phyloP scores from a whole-genome alignment of 2,888 invertebrate species.

The Syrphus vitripennis region DNA sequence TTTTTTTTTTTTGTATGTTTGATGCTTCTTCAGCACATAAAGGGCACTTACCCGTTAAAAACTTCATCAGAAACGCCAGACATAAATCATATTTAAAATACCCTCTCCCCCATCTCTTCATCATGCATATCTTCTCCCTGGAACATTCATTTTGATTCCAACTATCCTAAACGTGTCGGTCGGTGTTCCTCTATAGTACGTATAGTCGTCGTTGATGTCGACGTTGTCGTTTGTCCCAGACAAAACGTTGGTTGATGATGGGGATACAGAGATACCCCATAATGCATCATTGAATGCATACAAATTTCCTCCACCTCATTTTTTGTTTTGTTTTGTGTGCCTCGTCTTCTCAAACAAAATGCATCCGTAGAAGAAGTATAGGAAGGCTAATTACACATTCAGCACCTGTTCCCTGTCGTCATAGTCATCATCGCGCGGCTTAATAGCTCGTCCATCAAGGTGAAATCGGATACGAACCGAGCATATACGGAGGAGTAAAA shows the following conservation, averaged over 20 bases:
- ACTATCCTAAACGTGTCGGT: constrained; percentile 46
- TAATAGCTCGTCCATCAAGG: constrained; percentile 62
- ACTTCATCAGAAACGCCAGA: constrained; percentile 69
- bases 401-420: constrained; percentile 67
- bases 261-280: constrained; percentile 45
- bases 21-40: constrained; percentile 14
- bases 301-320: constrained; percentile 46
- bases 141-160: constrained; percentile 47
- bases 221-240: constrained; percentile 36
- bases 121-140: neutral
- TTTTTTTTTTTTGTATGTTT: constrained; percentile 1
- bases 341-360: constrained; percentile 40
- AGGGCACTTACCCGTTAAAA: constrained; percentile 65
- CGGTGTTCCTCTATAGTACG: neutral
- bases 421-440: constrained; percentile 63
- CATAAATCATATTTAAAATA: constrained; percentile 66
- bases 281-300: constrained; percentile 64
- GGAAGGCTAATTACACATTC: constrained; percentile 66
- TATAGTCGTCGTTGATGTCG: neutral
- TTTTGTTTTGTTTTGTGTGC: neutral
- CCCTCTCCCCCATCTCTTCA: neutral
- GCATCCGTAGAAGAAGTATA: constrained; percentile 51
- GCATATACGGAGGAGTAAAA: constrained; percentile 14
- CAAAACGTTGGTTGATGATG: constrained; percentile 24
- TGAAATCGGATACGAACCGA: constrained; percentile 69